Conservation (phyloP, 2,113 vertebrate species). For the Melospiza georgiana region DNA sequence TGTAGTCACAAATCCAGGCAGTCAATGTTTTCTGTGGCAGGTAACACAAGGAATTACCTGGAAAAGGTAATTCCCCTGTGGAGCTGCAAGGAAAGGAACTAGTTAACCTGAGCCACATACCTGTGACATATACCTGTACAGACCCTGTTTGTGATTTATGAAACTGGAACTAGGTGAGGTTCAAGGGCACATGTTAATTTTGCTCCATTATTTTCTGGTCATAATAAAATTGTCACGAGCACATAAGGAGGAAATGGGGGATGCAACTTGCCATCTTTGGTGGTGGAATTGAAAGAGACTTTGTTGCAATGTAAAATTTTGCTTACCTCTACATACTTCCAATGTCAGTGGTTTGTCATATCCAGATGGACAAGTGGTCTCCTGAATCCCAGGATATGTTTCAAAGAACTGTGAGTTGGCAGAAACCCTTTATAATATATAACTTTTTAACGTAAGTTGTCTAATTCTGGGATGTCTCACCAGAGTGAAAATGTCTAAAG, state of each 20-base stretch:
- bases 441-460: not conserved
- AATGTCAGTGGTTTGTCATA: not conserved
- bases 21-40: rapidly evolving
- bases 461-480: not conserved
- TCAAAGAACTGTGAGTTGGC: not conserved
- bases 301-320: not conserved
- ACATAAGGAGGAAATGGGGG: not conserved
- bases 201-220: not conserved
- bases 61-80: not conserved
- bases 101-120: not conserved
- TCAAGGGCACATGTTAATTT: not conserved
- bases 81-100: not conserved
- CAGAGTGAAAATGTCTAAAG: not conserved
- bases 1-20: not conserved
- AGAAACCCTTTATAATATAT: not conserved
- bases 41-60: not conserved
- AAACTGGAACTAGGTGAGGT: not conserved
- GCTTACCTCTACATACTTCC: not conserved
- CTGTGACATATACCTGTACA: not conserved
- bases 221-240: not conserved
- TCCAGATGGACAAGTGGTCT: not conserved
- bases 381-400: not conserved
- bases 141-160: not conserved
- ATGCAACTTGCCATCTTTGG: not conserved
- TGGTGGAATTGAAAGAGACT: not conserved